Percentiles rank a stretch among this genome's conserved stretches.
Evolutionary conservation across 2,113 vertebrate species (phyloP).

Genomic region (Acrocephalus arundinaceus): DNA sequence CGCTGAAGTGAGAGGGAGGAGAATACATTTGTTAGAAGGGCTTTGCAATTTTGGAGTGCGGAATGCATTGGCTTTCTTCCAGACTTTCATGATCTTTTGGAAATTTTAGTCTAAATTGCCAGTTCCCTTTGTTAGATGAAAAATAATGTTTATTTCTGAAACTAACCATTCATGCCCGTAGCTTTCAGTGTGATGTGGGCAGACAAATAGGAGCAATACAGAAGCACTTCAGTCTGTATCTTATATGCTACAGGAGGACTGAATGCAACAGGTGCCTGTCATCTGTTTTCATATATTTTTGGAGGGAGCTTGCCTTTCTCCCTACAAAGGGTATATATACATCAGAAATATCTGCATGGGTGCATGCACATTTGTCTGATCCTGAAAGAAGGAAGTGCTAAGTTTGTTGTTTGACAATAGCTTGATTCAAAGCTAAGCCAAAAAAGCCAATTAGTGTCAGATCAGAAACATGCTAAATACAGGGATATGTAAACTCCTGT

Average conservation of each 20-base stretch:
- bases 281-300: neutral
- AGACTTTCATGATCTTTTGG: neutral
- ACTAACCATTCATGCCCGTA: neutral
- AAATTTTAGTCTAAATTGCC: neutral
- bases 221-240: neutral
- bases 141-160: constrained; percentile 12
- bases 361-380: neutral
- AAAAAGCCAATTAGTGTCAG: neutral
- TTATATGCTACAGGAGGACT: neutral
- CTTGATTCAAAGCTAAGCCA: neutral
- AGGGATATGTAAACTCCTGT: neutral
- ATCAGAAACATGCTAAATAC: neutral
- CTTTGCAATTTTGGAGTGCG: neutral
- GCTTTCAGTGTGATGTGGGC: neutral
- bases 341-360: neutral
- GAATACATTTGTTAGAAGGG: neutral
- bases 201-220: neutral
- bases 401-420: neutral
- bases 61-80: neutral
- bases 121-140: neutral
- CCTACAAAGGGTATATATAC: neutral
- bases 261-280: constrained; percentile 15
- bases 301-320: neutral
- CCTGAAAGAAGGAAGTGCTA: neutral
- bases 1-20: neutral